Evolutionary conservation across 64 coral and sea anemone genomes (phyloP).

Genomic region (Montipora sp.): DNA sequence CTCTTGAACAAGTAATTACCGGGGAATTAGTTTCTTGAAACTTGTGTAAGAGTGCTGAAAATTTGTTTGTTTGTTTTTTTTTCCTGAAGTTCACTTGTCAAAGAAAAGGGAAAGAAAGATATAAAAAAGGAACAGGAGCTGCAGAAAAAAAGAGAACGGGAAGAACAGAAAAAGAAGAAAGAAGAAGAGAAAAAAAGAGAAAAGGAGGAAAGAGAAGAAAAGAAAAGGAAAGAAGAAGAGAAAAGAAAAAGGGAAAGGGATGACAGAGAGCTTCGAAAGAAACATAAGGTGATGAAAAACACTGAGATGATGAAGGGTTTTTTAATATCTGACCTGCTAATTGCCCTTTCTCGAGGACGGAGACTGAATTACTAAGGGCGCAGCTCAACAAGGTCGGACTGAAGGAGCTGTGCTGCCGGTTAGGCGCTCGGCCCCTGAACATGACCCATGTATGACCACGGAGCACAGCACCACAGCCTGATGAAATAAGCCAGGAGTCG

Average conservation of each 20-base stretch:
- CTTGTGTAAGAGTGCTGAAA: no score
- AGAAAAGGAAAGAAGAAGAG: conserved; percentile 72
- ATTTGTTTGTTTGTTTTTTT: background rate
- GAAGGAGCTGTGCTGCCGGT: no score
- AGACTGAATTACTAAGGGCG: no score
- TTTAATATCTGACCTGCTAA: no score
- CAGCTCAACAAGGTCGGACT: no score
- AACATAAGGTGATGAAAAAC: conserved; percentile 37
- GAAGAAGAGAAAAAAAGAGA: conserved; percentile 48
- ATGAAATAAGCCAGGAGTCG: no score
- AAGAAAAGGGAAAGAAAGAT: conserved; percentile 46
- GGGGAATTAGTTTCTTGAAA: no score
- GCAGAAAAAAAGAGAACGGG: conserved; percentile 55
- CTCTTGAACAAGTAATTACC: no score
- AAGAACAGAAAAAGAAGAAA: conserved; percentile 59
- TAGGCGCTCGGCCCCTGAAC: no score
- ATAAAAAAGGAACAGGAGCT: conserved; percentile 36
- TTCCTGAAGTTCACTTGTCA: background rate
- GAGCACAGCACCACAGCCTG: no score
- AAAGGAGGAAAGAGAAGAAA: conserved; percentile 60
- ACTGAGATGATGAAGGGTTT: background rate
- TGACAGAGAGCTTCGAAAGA: conserved; percentile 52
- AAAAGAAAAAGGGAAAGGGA: conserved; percentile 46
- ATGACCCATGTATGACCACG: no score
- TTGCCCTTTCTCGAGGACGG: no score